Evolutionary conservation across 2,888 invertebrate species (phyloP).

Genomic region (Mimas tiliae): DNA sequence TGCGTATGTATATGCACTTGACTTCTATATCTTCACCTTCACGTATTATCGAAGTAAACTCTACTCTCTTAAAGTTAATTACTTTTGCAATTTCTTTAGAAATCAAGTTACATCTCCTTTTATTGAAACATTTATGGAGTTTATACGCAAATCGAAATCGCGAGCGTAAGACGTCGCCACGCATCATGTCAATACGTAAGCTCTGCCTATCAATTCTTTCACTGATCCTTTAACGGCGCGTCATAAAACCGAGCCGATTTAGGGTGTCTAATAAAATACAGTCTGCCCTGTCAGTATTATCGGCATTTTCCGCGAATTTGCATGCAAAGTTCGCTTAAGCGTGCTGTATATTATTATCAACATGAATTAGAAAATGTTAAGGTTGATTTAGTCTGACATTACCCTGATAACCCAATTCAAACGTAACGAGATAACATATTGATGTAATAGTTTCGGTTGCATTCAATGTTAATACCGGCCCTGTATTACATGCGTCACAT

Average conservation of each 20-base stretch:
- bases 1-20: too few relatives aligned
- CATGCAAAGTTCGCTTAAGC: conserved; percentile 40
- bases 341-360: conserved; percentile 40
- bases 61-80: too few relatives aligned
- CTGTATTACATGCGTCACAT: too few relatives aligned
- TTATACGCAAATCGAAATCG: background rate
- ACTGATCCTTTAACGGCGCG: conserved; percentile 21
- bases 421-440: conserved; percentile 10
- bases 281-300: conserved; percentile 42
- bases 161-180: conserved; percentile 1
- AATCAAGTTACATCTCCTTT: background rate
- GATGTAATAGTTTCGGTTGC: conserved; percentile 12
- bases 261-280: conserved; percentile 39
- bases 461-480: background rate
- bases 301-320: conserved; percentile 47
- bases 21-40: too few relatives aligned
- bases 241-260: conserved; percentile 26
- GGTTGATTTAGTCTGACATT: conserved; percentile 37
- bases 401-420: conserved; percentile 34
- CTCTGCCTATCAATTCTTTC: conserved; percentile 16
- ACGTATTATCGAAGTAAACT: too few relatives aligned
- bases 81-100: background rate
- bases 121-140: background rate
- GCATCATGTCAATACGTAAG: background rate
- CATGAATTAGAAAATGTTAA: conserved; percentile 40